Percentiles rank a stretch among this genome's conserved stretches.
Conservation (phyloP, 2,888 invertebrate species). For the Cheilosia impressa region DNA sequence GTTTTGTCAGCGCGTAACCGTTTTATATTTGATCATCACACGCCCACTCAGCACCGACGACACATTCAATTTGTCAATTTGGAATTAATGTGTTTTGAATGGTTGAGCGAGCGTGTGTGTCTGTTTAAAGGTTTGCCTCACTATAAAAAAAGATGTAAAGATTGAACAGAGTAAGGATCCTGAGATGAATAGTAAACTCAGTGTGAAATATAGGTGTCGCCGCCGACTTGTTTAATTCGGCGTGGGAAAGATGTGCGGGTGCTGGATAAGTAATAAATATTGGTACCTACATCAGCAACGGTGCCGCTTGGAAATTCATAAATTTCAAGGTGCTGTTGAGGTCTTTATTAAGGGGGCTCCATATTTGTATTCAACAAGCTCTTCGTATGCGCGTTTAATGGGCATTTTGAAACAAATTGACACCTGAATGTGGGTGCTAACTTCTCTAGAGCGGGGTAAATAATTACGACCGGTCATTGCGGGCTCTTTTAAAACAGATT, state of each 20-base stretch:
- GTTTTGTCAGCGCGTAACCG: slow-evolving; percentile 18
- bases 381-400: slow-evolving; percentile 7
- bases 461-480: too few relatives aligned
- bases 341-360: background rate
- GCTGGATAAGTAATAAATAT: slow-evolving; percentile 47
- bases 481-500: too few relatives aligned
- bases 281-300: background rate
- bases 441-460: too few relatives aligned
- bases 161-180: slow-evolving; percentile 34
- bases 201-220: slow-evolving; percentile 51
- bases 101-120: slow-evolving; percentile 37
- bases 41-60: slow-evolving; percentile 60
- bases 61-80: slow-evolving; percentile 69
- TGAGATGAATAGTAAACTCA: slow-evolving; percentile 48
- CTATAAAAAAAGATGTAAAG: slow-evolving; percentile 29
- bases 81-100: slow-evolving; percentile 61
- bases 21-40: slow-evolving; percentile 38
- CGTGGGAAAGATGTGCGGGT: slow-evolving; percentile 40
- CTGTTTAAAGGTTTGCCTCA: slow-evolving; percentile 21
- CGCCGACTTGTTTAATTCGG: slow-evolving; percentile 17
- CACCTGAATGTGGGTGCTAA: too few relatives aligned
- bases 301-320: slow-evolving; percentile 16
- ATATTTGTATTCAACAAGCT: slow-evolving; percentile 32
- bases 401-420: background rate
- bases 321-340: slow-evolving; percentile 23